These are phyloP conservation scores for Ptilorrhoa leucosticta DNA, from an alignment of 2,113 vertebrate species.

Conservation along the genomic window DNA sequence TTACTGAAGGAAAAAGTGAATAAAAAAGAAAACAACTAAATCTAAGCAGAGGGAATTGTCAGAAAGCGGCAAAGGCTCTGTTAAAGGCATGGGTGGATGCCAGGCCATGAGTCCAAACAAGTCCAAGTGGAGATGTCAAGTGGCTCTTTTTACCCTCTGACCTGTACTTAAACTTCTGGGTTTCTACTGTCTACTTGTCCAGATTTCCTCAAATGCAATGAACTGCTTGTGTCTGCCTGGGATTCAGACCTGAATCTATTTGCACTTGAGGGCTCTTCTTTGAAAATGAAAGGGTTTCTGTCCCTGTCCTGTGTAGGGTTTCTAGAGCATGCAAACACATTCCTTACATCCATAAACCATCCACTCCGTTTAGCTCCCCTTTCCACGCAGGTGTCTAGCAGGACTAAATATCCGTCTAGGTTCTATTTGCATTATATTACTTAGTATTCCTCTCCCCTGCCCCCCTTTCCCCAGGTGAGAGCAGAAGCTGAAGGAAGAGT, in stretches of 20 bases:
- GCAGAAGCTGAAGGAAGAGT: background rate
- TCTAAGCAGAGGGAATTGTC: background rate
- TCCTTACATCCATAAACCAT: background rate
- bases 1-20: background rate
- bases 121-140: background rate
- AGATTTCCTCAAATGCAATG: background rate
- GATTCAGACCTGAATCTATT: background rate
- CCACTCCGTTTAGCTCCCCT: background rate
- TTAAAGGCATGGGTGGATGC: background rate
- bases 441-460: background rate
- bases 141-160: background rate
- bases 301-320: background rate
- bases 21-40: background rate
- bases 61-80: background rate
- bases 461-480: background rate
- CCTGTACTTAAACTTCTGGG: background rate
- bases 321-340: background rate
- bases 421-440: background rate
- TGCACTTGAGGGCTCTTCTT: background rate
- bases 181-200: background rate
- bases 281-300: background rate
- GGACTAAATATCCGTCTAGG: background rate
- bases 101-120: background rate
- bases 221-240: background rate
- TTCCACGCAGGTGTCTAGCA: background rate